These are phyloP conservation scores for Delichon dasypus DNA, from an alignment of 2,797 vertebrate genomes.

Conservation along the genomic window DNA sequence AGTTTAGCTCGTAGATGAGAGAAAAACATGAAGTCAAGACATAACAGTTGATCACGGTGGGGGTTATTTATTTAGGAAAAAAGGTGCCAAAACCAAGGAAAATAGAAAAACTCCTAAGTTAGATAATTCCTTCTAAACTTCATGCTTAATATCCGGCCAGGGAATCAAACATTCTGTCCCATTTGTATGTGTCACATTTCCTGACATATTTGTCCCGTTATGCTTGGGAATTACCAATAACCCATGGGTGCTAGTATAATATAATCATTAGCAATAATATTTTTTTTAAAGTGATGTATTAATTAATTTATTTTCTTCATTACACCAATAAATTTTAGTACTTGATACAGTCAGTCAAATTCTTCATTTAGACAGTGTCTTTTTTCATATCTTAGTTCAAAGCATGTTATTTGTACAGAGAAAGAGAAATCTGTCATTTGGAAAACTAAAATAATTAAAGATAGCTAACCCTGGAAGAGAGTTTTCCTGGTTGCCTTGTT, in stretches of 20 bases:
- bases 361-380: neutral
- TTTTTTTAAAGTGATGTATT: neutral
- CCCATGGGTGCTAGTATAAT: neutral
- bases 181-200: neutral
- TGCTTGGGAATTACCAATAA: neutral
- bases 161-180: neutral
- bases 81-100: neutral
- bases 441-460: neutral
- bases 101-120: neutral
- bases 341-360: neutral
- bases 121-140: neutral
- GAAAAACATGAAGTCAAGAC: neutral
- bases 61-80: neutral
- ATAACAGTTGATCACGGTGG: neutral
- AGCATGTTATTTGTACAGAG: neutral
- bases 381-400: slow-evolving; percentile 1
- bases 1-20: neutral
- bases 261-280: neutral
- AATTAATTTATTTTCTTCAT: neutral
- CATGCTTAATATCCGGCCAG: neutral
- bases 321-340: neutral
- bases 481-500: slow-evolving; percentile 5
- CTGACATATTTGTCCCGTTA: neutral
- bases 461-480: neutral
- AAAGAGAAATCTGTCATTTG: neutral